Evolutionary conservation across 2,888 invertebrate species (phyloP).

Genomic region (Lissonota sp.): DNA sequence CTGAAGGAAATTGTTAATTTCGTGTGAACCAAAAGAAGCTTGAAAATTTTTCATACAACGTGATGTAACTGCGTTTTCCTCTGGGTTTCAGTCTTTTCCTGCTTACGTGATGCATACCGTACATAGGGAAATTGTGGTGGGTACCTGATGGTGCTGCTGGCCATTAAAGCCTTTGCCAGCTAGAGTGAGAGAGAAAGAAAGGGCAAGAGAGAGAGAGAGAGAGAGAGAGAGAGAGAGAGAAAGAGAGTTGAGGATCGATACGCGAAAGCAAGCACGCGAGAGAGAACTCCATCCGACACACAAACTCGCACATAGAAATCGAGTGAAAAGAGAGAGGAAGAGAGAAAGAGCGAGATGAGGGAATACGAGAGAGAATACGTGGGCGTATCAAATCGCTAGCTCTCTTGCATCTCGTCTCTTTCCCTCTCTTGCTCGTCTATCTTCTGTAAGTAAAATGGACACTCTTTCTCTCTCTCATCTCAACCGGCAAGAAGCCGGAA

Average conservation of each 20-base stretch:
- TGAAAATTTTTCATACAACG: too few relatives aligned
- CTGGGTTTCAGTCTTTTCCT: neutral
- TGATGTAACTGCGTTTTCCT: too few relatives aligned
- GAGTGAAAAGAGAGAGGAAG: constrained; percentile 63
- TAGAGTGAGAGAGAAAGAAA: constrained; percentile 30
- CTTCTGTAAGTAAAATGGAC: constrained; percentile 62
- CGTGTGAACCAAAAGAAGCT: too few relatives aligned
- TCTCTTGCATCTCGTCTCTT: constrained; percentile 54
- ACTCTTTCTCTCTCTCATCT: constrained; percentile 47
- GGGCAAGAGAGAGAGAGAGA: too few relatives aligned
- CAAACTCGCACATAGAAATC: constrained; percentile 64
- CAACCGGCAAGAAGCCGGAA: constrained; percentile 55
- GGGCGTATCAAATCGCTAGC: constrained; percentile 62
- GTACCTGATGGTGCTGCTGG: constrained; percentile 61
- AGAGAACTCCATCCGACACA: constrained; percentile 59
- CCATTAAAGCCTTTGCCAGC: constrained; percentile 63
- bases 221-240: constrained; percentile 58
- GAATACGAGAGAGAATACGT: constrained; percentile 51
- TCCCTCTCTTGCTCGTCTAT: constrained; percentile 41
- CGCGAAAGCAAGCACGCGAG: constrained; percentile 61
- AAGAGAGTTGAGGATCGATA: constrained; percentile 65
- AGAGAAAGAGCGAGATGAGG: constrained; percentile 56
- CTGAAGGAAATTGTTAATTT: too few relatives aligned
- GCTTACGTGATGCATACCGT: constrained; percentile 5
- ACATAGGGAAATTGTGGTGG: constrained; percentile 45